Conservation (phyloP, 2,113 vertebrate species). For the Chlorodrepanis virens region DNA sequence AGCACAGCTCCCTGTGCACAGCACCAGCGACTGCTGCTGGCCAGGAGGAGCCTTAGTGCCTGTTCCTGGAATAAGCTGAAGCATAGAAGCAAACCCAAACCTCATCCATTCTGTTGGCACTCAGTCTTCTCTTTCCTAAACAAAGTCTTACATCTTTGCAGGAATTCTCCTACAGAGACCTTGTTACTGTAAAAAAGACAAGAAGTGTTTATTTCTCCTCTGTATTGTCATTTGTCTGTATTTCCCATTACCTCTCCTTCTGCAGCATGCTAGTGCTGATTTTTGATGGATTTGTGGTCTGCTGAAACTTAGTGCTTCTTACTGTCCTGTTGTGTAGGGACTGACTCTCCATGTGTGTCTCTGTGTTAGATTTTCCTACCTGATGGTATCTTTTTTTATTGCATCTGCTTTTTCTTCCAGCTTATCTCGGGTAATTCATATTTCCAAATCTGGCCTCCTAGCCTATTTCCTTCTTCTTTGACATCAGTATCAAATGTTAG, state of each 20-base stretch:
- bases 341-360: not conserved
- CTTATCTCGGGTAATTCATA: not conserved
- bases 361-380: not conserved
- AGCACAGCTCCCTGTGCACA: not conserved
- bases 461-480: not conserved
- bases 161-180: not conserved
- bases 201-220: not conserved
- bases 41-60: not conserved
- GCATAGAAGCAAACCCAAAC: not conserved
- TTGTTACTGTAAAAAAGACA: rapidly evolving
- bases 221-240: not conserved
- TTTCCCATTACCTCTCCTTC: not conserved
- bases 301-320: not conserved
- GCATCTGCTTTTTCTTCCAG: not conserved
- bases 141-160: not conserved
- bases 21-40: not conserved
- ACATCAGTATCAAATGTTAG: not conserved
- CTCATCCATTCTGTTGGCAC: not conserved
- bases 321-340: not conserved
- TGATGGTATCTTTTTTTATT: not conserved
- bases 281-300: not conserved
- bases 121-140: not conserved
- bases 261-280: not conserved
- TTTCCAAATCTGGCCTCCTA: not conserved
- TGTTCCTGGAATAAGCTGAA: not conserved